These are phyloP conservation scores for Carollia perspicillata DNA, from an alignment of 2,113 vertebrate genomes.

Conservation along the genomic window DNA sequence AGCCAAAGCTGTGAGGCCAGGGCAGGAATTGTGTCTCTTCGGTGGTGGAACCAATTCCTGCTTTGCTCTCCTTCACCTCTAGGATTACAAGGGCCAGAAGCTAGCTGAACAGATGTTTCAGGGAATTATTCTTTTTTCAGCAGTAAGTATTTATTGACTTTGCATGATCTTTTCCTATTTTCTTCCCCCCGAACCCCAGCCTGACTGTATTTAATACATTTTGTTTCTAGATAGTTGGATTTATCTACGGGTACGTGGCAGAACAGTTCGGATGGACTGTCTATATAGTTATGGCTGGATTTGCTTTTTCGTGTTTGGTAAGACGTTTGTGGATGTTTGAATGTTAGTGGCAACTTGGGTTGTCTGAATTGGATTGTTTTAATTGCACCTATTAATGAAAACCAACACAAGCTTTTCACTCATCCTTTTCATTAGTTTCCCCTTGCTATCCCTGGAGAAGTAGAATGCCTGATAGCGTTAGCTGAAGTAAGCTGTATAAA, in stretches of 20 bases:
- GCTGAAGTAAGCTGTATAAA: neutral
- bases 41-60: neutral
- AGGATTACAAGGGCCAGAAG: slow-evolving; percentile 99
- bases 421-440: neutral
- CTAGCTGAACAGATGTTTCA: slow-evolving; percentile 98
- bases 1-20: neutral
- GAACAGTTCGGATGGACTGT: slow-evolving; percentile 98
- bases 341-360: neutral
- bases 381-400: neutral
- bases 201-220: slow-evolving; percentile 30
- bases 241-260: slow-evolving; percentile 91
- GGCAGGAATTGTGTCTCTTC: neutral
- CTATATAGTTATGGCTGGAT: slow-evolving; percentile 94
- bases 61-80: slow-evolving; percentile 51
- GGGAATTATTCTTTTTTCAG: slow-evolving; percentile 94
- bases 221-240: slow-evolving; percentile 90
- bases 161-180: neutral
- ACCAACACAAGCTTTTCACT: neutral
- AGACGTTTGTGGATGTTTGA: slow-evolving; percentile 67
- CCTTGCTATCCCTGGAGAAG: neutral
- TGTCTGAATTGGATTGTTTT: slow-evolving; percentile 40
- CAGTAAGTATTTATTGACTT: slow-evolving; percentile 85
- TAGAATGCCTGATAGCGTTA: neutral
- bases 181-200: fast-evolving
- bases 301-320: slow-evolving; percentile 95